phyloP scores from a whole-genome alignment of 2,797 vertebrate species.

The Rhabdophis nuchalis region DNA sequence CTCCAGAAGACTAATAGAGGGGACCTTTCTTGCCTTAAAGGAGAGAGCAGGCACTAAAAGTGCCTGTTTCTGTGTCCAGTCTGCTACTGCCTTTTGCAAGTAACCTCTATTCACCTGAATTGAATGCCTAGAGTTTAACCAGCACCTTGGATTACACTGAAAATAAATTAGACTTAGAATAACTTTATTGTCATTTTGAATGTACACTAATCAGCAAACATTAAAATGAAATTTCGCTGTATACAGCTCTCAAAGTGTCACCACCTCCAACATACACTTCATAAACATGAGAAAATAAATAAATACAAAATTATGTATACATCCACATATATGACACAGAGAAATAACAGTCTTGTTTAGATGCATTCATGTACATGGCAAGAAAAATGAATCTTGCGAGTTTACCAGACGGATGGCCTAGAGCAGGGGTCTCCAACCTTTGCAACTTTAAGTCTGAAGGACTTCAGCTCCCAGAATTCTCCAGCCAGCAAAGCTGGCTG shows the following conservation, averaged over 20 bases:
- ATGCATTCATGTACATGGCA: not conserved
- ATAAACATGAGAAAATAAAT: not conserved
- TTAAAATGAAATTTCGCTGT: not conserved
- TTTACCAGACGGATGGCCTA: not conserved
- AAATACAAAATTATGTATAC: not conserved
- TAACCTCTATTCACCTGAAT: not conserved
- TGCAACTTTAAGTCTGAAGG: too few species aligned
- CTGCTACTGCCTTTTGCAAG: not conserved
- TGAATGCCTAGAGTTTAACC: not conserved
- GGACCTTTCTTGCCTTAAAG: not conserved
- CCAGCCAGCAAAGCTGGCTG: too few species aligned
- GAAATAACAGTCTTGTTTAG: not conserved
- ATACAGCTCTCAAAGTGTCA: not conserved
- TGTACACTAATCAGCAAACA: not conserved
- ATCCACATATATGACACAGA: not conserved
- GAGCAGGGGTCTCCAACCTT: too few species aligned
- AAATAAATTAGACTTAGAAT: not conserved
- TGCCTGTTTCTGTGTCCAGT: not conserved
- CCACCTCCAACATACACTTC: not conserved
- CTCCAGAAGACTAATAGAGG: not conserved
- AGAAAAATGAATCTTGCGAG: not conserved
- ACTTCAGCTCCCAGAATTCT: too few species aligned
- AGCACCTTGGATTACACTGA: not conserved
- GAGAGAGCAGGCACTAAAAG: not conserved
- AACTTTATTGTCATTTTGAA: not conserved